A percentile compares a stretch with the other conserved stretches of the same genome.
These are phyloP conservation scores for Chrysolina haemoptera DNA, from an alignment of 2,888 invertebrate species.

Conservation along the genomic window DNA sequence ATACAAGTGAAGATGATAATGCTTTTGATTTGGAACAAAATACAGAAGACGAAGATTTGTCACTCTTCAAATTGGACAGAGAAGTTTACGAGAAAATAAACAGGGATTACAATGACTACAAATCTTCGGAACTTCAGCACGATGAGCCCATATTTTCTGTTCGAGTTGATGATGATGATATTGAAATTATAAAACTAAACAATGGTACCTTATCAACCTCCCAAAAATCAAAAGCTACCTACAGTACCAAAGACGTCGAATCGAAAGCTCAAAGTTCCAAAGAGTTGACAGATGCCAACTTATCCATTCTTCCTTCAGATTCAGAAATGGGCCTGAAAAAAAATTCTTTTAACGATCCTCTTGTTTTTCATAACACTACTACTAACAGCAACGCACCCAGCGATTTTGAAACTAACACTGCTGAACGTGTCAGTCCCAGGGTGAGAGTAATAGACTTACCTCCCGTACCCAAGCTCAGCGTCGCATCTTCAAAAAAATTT, in stretches of 20 bases:
- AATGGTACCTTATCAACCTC: slow-evolving; percentile 59
- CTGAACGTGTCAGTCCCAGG: slow-evolving; percentile 51
- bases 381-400: slow-evolving; percentile 54
- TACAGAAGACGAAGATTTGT: slow-evolving; percentile 44
- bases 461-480: slow-evolving; percentile 63
- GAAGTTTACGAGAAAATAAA: slow-evolving; percentile 46
- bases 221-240: slow-evolving; percentile 59
- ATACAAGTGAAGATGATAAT: slow-evolving; percentile 27
- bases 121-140: slow-evolving; percentile 65
- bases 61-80: slow-evolving; percentile 49
- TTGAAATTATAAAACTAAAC: slow-evolving; percentile 70
- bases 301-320: slow-evolving; percentile 53
- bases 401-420: slow-evolving; percentile 54
- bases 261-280: slow-evolving; percentile 56
- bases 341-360: slow-evolving; percentile 54
- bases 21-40: slow-evolving; percentile 9
- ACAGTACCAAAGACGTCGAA: slow-evolving; percentile 51
- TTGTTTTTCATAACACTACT: slow-evolving; percentile 53
- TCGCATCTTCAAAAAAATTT: slow-evolving; percentile 74
- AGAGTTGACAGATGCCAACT: slow-evolving; percentile 63
- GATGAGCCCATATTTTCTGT: slow-evolving; percentile 65
- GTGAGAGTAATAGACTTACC: slow-evolving; percentile 66
- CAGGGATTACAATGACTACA: slow-evolving; percentile 32
- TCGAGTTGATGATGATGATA: slow-evolving; percentile 67
- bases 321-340: slow-evolving; percentile 51